Evolutionary conservation across 2,888 invertebrate species (phyloP), one percentile per base, ranked within the genome.

Genomic region (Hermodice carunculata): DNA sequence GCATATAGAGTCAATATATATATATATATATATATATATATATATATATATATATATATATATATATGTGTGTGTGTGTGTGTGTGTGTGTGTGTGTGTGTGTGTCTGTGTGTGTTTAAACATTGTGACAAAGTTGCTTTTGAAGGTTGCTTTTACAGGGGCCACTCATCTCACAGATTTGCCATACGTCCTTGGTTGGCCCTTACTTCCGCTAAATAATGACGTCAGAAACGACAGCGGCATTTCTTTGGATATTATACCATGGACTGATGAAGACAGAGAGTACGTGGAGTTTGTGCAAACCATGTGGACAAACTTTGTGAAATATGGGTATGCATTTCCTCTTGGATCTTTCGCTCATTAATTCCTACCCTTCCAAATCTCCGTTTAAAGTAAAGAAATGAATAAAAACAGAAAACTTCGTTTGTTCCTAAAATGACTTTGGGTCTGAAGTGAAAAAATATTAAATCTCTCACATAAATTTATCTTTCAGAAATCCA

Each of bases 231-330:
- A 54, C 2, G 64, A 70, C 42, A 6, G 6, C 17, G 31, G 34
- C 3, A 70, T 71, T 3, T 24, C 48, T 28, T 19, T 65, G 14
- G 67, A 71, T 40, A 19, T 61, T 6, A 42, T 67, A 19, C 22
- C 8, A 6, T 67, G 52, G 44, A 49, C 26, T 11, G 60, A 66
- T 1, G 63, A 62, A 26, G 70, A 70, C 49, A 58, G 60, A 22
- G 43, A 46, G 26, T 69, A 60, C 44, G n/a, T 63, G 3, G 63
- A 62, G 19, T 70, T 46, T 66, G 56, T 68, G n/a, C 31, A 44
- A 19, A 57, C 43, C 14, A 28, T 70, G 34, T 70, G 70, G 70
- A 57, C 70, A 1, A 70, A 70, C 61, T 70, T 70, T 34, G 70
- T 68, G 43, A 70, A 68, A 69, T 64, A 40, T 52, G 70, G 68